Evolutionary conservation across 2,113 vertebrate species (phyloP).

Genomic region (Murina feae): DNA sequence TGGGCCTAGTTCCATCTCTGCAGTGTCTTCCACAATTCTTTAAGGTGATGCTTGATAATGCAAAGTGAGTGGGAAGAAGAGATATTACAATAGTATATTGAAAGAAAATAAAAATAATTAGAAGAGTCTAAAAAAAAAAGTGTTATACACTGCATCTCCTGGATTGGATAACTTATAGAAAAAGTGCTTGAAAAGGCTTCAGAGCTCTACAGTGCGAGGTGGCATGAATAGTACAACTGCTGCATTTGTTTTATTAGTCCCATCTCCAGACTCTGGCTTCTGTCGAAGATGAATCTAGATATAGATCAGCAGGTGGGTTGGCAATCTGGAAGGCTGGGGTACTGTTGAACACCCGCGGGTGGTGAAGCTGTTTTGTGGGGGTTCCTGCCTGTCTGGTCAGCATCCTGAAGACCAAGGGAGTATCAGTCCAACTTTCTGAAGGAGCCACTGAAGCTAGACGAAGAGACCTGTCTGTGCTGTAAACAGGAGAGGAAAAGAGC

Average conservation of each 20-base stretch:
- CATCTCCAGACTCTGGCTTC: constrained; percentile 38
- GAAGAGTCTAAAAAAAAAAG: constrained; percentile 12
- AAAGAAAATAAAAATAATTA: constrained; percentile 60
- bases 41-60: constrained; percentile 22
- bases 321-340: background rate
- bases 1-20: background rate
- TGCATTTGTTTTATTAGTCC: constrained; percentile 45
- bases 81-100: constrained; percentile 13
- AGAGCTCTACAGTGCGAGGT: constrained; percentile 33
- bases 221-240: constrained; percentile 26
- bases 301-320: background rate
- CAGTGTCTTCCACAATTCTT: constrained; percentile 15
- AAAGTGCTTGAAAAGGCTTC: constrained; percentile 31
- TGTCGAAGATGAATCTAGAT: constrained; percentile 24
- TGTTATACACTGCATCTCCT: constrained; percentile 32
- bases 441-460: background rate
- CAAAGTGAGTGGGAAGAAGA: constrained; percentile 32
- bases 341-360: rapidly evolving
- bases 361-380: background rate
- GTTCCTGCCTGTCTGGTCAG: background rate
- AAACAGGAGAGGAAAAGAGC: background rate
- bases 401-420: background rate
- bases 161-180: constrained; percentile 44
- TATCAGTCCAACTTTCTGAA: background rate
- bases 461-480: background rate